phyloP scores from a whole-genome alignment of 2,888 invertebrate genomes.

The Ectobius pallidus region DNA sequence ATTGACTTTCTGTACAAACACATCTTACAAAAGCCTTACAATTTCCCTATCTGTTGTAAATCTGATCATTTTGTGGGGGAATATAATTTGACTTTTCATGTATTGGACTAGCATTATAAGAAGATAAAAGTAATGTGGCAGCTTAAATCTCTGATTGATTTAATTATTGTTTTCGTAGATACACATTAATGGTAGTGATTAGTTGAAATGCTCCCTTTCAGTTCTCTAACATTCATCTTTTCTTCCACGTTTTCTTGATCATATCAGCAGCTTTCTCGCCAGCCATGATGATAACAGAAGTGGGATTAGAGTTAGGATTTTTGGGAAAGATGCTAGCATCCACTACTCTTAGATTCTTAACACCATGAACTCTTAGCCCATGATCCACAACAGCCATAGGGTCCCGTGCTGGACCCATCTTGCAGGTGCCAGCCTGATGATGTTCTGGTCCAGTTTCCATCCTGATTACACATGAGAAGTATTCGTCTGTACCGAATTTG shows the following conservation, averaged over 20 bases:
- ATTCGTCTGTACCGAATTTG: constrained; percentile 62
- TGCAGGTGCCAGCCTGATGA: constrained; percentile 79
- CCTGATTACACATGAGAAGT: constrained; percentile 69
- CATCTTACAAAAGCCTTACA: no score
- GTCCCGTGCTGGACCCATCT: constrained; percentile 81
- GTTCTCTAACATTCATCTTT: no score
- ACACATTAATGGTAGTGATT: no score
- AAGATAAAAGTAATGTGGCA: no score
- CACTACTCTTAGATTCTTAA: constrained; percentile 53
- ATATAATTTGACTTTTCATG: no score
- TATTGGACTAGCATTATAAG: no score
- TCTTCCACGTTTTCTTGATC: constrained; percentile 41
- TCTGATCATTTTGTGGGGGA: no score
- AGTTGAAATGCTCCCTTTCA: no score
- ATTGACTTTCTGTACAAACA: no score
- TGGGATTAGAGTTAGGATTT: constrained; percentile 52
- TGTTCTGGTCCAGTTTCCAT: constrained; percentile 79
- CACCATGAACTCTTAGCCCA: constrained; percentile 50
- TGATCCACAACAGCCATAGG: constrained; percentile 84
- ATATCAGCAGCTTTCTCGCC: constrained; percentile 49
- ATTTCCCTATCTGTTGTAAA: no score
- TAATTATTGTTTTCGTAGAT: no score
- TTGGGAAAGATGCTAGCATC: constrained; percentile 55
- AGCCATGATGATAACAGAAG: constrained; percentile 47
- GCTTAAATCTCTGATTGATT: no score